phyloP scores from a whole-genome alignment of 2,113 vertebrate genomes.

The Mustela lutreola region DNA sequence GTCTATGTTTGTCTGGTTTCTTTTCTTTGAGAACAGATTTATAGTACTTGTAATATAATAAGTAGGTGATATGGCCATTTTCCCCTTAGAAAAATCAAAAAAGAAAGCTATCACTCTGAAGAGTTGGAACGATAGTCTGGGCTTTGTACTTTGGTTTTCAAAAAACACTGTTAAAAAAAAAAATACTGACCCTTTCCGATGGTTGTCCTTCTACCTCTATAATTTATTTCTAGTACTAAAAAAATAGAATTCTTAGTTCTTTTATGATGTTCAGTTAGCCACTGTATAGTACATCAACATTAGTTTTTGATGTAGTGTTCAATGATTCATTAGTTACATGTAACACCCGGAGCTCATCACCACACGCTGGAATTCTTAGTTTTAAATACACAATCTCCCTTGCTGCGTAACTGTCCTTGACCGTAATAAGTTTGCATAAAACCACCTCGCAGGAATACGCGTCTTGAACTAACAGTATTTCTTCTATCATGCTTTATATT shows the following conservation, averaged over 20 bases:
- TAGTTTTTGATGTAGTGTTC: too few species aligned
- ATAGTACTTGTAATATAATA: slow-evolving; percentile 12
- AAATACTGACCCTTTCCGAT: background rate
- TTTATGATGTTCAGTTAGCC: too few species aligned
- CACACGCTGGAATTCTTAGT: background rate
- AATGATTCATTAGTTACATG: too few species aligned
- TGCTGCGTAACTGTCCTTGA: background rate
- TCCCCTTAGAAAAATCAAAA: background rate
- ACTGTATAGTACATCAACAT: too few species aligned
- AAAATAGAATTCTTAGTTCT: slow-evolving; percentile 28
- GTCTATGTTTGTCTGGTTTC: background rate
- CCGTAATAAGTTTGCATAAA: background rate
- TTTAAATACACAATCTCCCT: slow-evolving; percentile 43
- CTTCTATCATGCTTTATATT: slow-evolving; percentile 38
- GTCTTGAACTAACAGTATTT: background rate
- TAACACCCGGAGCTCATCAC: too few species aligned
- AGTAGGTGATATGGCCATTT: slow-evolving; percentile 12
- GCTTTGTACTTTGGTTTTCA: background rate
- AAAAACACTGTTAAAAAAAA: background rate
- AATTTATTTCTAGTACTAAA: slow-evolving; percentile 12
- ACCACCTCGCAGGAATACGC: background rate
- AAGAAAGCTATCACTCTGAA: slow-evolving; percentile 18
- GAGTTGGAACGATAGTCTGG: background rate
- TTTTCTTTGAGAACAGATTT: slow-evolving; percentile 32
- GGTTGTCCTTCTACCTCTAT: background rate